Evolutionary conservation across 53 echinoderm and acorn worm genomes (phyloP), one percentile per base, ranked within the genome.

Genomic region (Paracentrotus lividus): DNA sequence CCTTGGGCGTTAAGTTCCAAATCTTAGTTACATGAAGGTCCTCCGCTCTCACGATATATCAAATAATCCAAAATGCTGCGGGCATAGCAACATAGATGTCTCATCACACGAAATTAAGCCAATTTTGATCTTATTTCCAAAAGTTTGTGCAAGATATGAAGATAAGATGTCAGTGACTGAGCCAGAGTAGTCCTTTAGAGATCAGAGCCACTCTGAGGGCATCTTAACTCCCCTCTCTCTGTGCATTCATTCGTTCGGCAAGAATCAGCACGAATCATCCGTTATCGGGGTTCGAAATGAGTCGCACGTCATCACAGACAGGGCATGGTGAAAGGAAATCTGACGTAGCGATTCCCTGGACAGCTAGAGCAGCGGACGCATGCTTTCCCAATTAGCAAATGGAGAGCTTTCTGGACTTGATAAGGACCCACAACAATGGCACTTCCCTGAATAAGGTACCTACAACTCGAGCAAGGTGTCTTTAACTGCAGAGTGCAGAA

Each of bases 101-200:
- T 72, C 72, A 72, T 72, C 72, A 72, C 72, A 72, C 40, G 6
- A 72, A 72, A 72, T 72, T 72, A 72, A 72, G 72, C 72, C 72
- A 72, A 72, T 72, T 72, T 72, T 72, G 72, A 72, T 72, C 72
- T 72, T 72, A 72, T 72, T 66, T 72, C 72, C 72, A 72, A 72
- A 32, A 72, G 72, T 72, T 72, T 72, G 72, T 40, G 38, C 38
- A 72, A 72, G 72, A 72, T 72, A 72, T 21, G 20, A 40, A 36
- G 72, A 72, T 40, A 72, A 72, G 72, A 40, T 38, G 72, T 72
- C 72, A 72, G 18, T 72, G 40, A 72, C 72, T 72, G 72, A 72
- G 72, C 72, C 72, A 2, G 36, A 72, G 72, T 18, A 72, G 38
- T 72, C 72, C 72, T 2, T 40, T 38, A 40, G 72, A 40, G 72